These are phyloP conservation scores for Otis tarda DNA, from an alignment of 2,113 vertebrate genomes.

Conservation along the genomic window DNA sequence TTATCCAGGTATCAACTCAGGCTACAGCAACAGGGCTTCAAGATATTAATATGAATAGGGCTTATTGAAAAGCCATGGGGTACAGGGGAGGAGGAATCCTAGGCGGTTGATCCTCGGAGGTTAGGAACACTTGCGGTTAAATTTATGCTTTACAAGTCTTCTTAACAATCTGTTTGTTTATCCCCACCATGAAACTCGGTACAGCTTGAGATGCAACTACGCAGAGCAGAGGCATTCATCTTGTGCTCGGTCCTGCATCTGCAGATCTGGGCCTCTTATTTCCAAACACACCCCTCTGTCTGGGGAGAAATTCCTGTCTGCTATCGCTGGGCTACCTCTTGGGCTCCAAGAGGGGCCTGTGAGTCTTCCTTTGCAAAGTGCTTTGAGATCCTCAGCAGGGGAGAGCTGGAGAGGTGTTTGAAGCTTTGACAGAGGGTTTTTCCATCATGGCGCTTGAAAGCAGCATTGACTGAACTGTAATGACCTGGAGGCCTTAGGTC, in stretches of 20 bases:
- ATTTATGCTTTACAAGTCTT: background rate
- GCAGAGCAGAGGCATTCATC: background rate
- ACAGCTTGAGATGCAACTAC: background rate
- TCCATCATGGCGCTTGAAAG: background rate
- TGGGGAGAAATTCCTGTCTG: background rate
- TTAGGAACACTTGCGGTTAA: background rate
- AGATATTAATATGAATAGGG: background rate
- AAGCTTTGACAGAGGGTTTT: background rate
- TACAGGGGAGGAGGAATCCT: background rate
- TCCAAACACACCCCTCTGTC: background rate
- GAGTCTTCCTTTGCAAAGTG: background rate
- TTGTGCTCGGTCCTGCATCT: background rate
- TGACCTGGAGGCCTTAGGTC: conserved; percentile 29
- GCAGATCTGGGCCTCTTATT: background rate
- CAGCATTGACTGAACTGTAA: background rate
- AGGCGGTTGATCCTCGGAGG: background rate
- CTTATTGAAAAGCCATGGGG: background rate
- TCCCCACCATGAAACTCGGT: background rate
- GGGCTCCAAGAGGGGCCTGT: background rate
- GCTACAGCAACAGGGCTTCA: background rate
- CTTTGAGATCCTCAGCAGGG: conserved; percentile 34
- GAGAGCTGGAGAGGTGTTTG: background rate
- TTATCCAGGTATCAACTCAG: background rate
- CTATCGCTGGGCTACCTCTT: background rate
- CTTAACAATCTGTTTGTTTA: background rate